Conservation (phyloP, 2,113 vertebrate species). For the Saccopteryx bilineata region DNA sequence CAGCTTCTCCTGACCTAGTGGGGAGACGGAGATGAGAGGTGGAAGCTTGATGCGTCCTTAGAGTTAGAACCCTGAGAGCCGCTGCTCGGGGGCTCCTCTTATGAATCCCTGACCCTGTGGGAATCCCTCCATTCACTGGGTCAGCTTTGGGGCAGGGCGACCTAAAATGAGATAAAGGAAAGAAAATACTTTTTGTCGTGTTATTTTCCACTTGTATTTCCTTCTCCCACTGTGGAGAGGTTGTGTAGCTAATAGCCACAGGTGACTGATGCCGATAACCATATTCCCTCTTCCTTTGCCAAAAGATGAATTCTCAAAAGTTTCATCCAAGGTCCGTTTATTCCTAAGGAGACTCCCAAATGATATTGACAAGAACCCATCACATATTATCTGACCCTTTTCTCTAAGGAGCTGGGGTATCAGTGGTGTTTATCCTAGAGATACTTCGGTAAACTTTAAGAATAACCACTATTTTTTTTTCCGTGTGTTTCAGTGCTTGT, state of each 20-base stretch:
- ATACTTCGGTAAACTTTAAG: constrained; percentile 23
- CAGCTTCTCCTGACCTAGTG: background rate
- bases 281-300: background rate
- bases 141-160: background rate
- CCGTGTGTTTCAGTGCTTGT: background rate
- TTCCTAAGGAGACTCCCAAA: background rate
- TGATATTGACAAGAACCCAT: background rate
- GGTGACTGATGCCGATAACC: background rate
- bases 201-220: background rate
- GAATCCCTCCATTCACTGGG: background rate
- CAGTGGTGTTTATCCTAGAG: background rate
- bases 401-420: background rate
- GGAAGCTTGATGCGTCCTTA: background rate
- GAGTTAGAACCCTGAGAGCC: background rate
- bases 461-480: background rate
- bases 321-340: background rate
- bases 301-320: background rate
- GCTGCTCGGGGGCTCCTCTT: background rate
- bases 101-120: background rate
- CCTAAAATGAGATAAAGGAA: background rate
- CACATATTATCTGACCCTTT: background rate
- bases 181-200: background rate
- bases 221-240: background rate
- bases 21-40: background rate
- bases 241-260: background rate